Percentiles rank a stretch among this genome's conserved stretches.
phyloP scores from a whole-genome alignment of 2,888 invertebrate genomes.

The Cactoblastis cactorum region DNA sequence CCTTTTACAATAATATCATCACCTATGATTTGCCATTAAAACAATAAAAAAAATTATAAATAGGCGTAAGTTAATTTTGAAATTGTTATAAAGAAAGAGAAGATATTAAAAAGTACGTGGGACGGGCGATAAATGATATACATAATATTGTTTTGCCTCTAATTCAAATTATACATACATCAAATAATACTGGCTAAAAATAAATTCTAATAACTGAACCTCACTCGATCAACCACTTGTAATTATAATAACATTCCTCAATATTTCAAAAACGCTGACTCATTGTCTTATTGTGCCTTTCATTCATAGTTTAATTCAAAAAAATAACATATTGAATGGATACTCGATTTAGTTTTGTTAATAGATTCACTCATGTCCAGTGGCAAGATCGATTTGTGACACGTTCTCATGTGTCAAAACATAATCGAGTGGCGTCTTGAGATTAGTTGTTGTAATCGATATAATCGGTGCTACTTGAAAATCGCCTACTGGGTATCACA shows the following conservation, averaged over 20 bases:
- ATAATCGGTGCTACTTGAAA: conserved; percentile 30
- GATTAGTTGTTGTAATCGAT: conserved; percentile 40
- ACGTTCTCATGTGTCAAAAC: conserved; percentile 69
- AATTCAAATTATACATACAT: no score
- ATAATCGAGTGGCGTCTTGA: conserved; percentile 74
- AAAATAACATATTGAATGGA: conserved; percentile 50
- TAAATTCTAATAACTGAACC: not conserved
- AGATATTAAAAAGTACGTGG: no score
- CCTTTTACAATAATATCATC: no score
- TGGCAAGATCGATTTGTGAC: conserved; percentile 46
- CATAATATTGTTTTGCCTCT: no score
- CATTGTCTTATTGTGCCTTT: conserved; percentile 50
- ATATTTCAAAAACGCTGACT: conserved; percentile 37
- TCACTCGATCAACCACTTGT: conserved; percentile 14
- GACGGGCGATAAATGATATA: no score
- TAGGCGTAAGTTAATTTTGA: no score
- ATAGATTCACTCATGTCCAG: conserved; percentile 37
- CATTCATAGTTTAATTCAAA: conserved; percentile 42
- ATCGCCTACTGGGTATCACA: conserved; percentile 46
- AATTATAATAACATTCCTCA: conserved; percentile 18
- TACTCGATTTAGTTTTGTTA: conserved; percentile 44
- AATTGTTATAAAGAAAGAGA: no score
- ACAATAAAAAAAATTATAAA: no score
- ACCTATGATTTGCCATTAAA: no score
- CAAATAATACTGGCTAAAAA: not conserved